Evolutionary conservation across 2,888 invertebrate genomes (phyloP).

Genomic region (Cepaea hortensis): DNA sequence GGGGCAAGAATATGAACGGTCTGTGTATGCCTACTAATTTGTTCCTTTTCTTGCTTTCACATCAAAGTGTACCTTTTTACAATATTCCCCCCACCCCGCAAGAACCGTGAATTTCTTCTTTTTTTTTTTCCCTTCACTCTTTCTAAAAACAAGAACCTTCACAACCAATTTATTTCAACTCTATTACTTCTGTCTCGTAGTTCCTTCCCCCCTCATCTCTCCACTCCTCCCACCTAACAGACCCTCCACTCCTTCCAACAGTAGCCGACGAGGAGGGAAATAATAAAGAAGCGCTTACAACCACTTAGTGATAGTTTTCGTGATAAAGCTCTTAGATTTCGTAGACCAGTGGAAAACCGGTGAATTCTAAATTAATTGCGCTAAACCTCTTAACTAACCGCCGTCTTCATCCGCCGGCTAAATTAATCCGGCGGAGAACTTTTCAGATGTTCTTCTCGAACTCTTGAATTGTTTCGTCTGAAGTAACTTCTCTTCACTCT

Average conservation of each 20-base stretch:
- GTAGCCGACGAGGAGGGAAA: background rate
- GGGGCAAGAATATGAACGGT: no score
- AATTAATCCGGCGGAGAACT: constrained; percentile 30
- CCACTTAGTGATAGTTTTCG: constrained; percentile 17
- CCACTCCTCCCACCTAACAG: background rate
- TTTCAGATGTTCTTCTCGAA: constrained; percentile 19
- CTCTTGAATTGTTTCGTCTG: constrained; percentile 31
- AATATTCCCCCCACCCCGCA: background rate
- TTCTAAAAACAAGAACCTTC: background rate
- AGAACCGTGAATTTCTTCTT: background rate
- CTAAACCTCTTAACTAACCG: constrained; percentile 41
- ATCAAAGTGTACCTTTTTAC: background rate
- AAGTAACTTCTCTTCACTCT: background rate
- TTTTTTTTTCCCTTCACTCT: background rate
- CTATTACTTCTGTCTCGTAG: background rate
- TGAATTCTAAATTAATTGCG: constrained; percentile 40
- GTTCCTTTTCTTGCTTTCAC: no score
- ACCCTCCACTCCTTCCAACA: background rate
- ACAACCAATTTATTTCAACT: background rate
- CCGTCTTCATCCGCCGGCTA: constrained; percentile 33
- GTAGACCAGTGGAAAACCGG: constrained; percentile 1
- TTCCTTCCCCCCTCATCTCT: background rate
- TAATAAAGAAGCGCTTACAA: constrained; percentile 1
- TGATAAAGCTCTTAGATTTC: constrained; percentile 21
- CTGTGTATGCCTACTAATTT: no score